Conservation (phyloP, 2,888 invertebrate genomes). For the Phrixothrix hirtus region DNA sequence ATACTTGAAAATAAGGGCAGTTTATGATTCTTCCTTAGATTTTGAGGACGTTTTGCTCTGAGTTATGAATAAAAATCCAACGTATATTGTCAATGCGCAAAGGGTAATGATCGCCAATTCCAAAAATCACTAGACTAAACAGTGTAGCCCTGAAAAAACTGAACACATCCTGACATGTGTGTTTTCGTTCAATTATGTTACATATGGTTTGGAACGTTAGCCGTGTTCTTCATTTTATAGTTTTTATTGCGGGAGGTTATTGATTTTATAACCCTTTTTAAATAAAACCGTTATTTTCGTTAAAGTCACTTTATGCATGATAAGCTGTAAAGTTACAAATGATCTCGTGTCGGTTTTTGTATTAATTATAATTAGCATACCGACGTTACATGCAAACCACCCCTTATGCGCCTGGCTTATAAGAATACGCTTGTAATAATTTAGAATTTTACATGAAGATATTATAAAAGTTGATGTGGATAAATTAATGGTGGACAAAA, state of each 20-base stretch:
- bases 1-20: no score
- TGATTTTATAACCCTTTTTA: slow-evolving; percentile 19
- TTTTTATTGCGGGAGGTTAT: slow-evolving; percentile 15
- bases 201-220: slow-evolving; percentile 10
- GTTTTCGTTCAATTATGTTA: slow-evolving; percentile 13
- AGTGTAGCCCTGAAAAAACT: slow-evolving; percentile 5
- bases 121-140: slow-evolving; percentile 15
- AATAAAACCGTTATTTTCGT: slow-evolving; percentile 21
- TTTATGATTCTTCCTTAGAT: no score
- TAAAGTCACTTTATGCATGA: slow-evolving; percentile 19
- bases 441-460: not conserved
- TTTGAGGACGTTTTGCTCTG: no score
- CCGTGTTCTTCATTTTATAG: slow-evolving; percentile 1
- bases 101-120: slow-evolving; percentile 4
- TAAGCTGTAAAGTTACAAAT: slow-evolving; percentile 22
- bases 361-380: slow-evolving; percentile 27
- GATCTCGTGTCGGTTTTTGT: slow-evolving; percentile 25
- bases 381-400: slow-evolving; percentile 21
- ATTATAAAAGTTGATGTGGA: not conserved
- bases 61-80: slow-evolving; percentile 1
- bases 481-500: not conserved
- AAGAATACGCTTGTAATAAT: slow-evolving; percentile 5
- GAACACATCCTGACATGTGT: slow-evolving; percentile 6
- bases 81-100: not conserved
- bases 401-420: slow-evolving; percentile 2